Base-by-base conservation (phyloP, 2,888 invertebrate genomes). In the Stenotaenia linearis region DNA sequence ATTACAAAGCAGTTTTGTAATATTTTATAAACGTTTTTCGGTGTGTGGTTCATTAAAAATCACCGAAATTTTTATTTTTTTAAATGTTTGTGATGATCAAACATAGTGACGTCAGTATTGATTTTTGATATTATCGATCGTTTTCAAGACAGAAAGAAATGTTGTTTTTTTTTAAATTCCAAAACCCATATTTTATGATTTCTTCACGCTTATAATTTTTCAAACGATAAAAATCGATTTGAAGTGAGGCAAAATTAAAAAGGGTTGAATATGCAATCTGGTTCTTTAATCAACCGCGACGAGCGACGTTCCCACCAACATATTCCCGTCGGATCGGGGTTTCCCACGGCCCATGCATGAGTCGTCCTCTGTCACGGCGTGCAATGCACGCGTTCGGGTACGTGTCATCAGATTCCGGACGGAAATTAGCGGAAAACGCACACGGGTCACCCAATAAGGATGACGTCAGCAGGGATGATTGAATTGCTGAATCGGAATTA, bases 361-460 rank as follows among this genome's bases (percentile, higher is more conserved):
- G 25, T 61, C 45, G 45, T 61, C 25, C 25, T 61, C 25, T 25
- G 61, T 61, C 61, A 61, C 61, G 61, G 61, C 23, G 61, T 5
- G 15, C 12, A 25, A 25, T 25, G 25, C 61, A 61, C 61, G 61
- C 61, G 61, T 25, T 25, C 61, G 25, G 25, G 25, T 61, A 61
- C 61, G 61, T 61, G 61, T 61, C 61, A 61, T 61, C 61, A 61
- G 61, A 61, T 61, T 23, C 61, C 61, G 28, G 28, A 61, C 61
- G 61, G 61, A 61, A 61, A 61, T 61, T 1, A 61, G 25, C 61
- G 61, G 21, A 23, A 25, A 61, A 25, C 28, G 61, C 28, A 10
- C 28, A 25, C 61, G 25, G 28, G 25, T 25, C 12, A 61, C 61
- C 61, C 61, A 61, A 61, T 61, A 61, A 23, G 61, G 25, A 61